phyloP scores from a whole-genome alignment of 2,888 invertebrate species.

The Morpho achilles region DNA sequence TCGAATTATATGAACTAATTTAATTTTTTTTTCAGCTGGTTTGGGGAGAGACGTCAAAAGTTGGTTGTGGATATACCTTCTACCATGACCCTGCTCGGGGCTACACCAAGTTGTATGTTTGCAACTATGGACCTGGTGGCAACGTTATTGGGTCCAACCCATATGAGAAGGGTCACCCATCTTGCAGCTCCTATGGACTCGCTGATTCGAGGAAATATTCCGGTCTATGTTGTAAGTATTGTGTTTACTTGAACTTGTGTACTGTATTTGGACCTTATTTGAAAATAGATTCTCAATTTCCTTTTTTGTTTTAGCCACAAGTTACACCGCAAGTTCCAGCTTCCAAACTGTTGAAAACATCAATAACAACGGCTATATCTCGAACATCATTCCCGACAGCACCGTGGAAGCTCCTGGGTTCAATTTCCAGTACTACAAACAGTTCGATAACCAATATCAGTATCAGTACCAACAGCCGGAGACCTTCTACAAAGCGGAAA shows the following conservation, averaged over 20 bases:
- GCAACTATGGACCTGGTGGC: slow-evolving; percentile 91
- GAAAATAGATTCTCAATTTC: background rate
- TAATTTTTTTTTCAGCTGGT: slow-evolving; percentile 80
- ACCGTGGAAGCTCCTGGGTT: slow-evolving; percentile 57
- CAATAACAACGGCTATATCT: slow-evolving; percentile 71
- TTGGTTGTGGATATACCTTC: slow-evolving; percentile 93
- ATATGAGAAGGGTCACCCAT: slow-evolving; percentile 86
- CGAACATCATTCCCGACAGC: slow-evolving; percentile 78
- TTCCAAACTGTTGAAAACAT: slow-evolving; percentile 63
- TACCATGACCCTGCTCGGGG: slow-evolving; percentile 86
- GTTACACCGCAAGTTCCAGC: slow-evolving; percentile 61
- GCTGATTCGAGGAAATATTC: slow-evolving; percentile 85
- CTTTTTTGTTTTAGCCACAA: slow-evolving; percentile 55
- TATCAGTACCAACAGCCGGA: slow-evolving; percentile 57
- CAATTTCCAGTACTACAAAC: slow-evolving; percentile 66
- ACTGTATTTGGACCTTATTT: background rate
- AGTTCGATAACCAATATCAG: slow-evolving; percentile 53
- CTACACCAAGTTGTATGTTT: slow-evolving; percentile 90
- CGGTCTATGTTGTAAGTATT: slow-evolving; percentile 85
- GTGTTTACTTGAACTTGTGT: slow-evolving; percentile 33
- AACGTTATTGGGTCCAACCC: slow-evolving; percentile 88
- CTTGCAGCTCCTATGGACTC: slow-evolving; percentile 85
- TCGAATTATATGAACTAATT: background rate
- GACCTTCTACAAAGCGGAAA: slow-evolving; percentile 52
- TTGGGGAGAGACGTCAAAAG: slow-evolving; percentile 91